Conservation (phyloP, 2,113 vertebrate species). For the Lamprotornis superbus region DNA sequence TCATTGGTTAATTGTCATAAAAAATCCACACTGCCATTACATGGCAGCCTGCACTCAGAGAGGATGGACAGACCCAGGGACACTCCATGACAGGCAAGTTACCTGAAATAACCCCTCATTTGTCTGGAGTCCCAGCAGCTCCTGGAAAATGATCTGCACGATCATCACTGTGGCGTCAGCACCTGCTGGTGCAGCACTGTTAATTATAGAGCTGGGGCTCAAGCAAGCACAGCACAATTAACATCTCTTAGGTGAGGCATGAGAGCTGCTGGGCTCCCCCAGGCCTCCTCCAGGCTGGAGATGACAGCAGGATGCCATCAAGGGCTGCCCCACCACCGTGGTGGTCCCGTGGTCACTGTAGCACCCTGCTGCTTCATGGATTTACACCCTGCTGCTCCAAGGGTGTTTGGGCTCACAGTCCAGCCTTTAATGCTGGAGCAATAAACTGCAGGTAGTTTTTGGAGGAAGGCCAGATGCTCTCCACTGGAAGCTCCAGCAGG, state of each 20-base stretch:
- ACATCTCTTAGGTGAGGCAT: background rate
- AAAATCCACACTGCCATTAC: background rate
- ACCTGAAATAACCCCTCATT: background rate
- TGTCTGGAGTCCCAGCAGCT: background rate
- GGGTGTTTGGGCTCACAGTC: background rate
- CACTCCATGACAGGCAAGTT: background rate
- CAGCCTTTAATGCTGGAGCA: background rate
- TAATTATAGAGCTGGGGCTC: background rate
- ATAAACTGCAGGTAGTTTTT: background rate
- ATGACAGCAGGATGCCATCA: background rate
- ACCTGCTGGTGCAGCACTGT: background rate
- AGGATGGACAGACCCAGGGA: fast-evolving
- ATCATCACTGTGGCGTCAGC: background rate
- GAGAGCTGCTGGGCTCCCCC: background rate
- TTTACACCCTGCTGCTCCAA: background rate
- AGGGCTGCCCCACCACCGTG: fast-evolving
- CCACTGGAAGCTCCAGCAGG: background rate
- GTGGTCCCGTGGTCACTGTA: fast-evolving
- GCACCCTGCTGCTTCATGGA: background rate
- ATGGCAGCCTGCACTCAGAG: fast-evolving
- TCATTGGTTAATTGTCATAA: background rate
- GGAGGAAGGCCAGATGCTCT: background rate
- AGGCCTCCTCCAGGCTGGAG: background rate
- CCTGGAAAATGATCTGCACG: background rate
- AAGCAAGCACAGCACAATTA: background rate